Conservation (phyloP, 2,888 invertebrate species). For the Rotaria magnacalcarata region DNA sequence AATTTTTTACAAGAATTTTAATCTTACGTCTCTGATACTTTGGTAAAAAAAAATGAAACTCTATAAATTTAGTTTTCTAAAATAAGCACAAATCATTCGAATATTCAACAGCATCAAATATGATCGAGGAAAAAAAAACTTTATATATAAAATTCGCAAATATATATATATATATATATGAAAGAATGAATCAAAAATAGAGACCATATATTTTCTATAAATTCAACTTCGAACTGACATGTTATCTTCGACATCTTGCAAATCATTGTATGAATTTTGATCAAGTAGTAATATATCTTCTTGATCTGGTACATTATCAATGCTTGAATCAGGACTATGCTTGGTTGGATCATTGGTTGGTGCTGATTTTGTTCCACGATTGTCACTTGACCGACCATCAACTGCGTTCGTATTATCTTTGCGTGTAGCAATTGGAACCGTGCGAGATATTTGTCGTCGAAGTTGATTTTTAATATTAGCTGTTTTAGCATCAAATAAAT, state of each 20-base stretch:
- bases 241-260: background rate
- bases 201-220: background rate
- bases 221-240: constrained; percentile 30
- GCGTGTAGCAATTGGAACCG: background rate
- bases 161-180: background rate
- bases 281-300: background rate
- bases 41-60: too few relatives aligned
- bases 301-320: background rate
- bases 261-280: background rate
- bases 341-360: background rate
- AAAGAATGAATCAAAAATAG: background rate
- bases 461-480: background rate
- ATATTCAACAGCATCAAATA: too few relatives aligned
- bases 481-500: constrained; percentile 19
- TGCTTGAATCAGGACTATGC: constrained; percentile 31
- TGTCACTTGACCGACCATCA: background rate
- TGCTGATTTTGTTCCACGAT: constrained; percentile 1
- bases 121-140: too few relatives aligned
- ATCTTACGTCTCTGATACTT: too few relatives aligned
- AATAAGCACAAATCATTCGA: too few relatives aligned
- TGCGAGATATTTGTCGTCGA: background rate
- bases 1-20: too few relatives aligned
- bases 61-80: too few relatives aligned
- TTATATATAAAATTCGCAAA: too few relatives aligned
- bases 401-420: background rate